phyloP scores from a whole-genome alignment of 2,797 vertebrate genomes.

The Brachymystax lenok region DNA sequence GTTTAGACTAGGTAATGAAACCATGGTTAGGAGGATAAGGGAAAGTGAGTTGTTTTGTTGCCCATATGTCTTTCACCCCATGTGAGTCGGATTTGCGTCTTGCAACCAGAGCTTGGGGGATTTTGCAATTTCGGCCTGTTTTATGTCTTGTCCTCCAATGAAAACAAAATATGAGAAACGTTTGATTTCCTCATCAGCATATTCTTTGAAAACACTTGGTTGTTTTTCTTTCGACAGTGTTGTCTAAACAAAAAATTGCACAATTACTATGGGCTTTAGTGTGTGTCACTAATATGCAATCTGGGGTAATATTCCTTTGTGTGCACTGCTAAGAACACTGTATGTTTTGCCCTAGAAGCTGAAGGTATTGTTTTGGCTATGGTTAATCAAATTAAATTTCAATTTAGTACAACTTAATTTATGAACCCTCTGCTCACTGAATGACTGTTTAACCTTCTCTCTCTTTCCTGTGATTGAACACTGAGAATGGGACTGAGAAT shows the following conservation, averaged over 20 bases:
- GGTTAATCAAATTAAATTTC: too few species aligned
- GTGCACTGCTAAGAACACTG: too few species aligned
- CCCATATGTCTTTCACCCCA: slow-evolving; percentile 14
- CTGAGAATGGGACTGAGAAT: too few species aligned
- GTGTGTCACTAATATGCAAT: background rate
- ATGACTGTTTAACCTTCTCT: background rate
- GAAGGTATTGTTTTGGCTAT: too few species aligned
- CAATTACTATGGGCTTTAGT: background rate
- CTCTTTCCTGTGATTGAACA: background rate
- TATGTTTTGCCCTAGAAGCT: too few species aligned
- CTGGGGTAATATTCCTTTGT: background rate
- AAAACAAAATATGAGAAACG: slow-evolving; percentile 20
- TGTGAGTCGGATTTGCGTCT: slow-evolving; percentile 7
- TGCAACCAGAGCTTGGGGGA: slow-evolving; percentile 25
- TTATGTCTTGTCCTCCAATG: slow-evolving; percentile 23
- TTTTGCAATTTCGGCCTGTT: slow-evolving; percentile 20
- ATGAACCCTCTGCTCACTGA: background rate
- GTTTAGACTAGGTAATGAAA: background rate
- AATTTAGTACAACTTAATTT: background rate
- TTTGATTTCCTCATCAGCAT: slow-evolving; percentile 25
- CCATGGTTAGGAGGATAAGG: background rate
- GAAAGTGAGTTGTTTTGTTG: background rate
- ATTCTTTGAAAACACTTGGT: slow-evolving; percentile 13
- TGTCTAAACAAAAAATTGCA: background rate
- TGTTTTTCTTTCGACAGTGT: background rate